These are phyloP conservation scores for Numida meleagris DNA, from an alignment of 2,113 vertebrate genomes.

Conservation along the genomic window DNA sequence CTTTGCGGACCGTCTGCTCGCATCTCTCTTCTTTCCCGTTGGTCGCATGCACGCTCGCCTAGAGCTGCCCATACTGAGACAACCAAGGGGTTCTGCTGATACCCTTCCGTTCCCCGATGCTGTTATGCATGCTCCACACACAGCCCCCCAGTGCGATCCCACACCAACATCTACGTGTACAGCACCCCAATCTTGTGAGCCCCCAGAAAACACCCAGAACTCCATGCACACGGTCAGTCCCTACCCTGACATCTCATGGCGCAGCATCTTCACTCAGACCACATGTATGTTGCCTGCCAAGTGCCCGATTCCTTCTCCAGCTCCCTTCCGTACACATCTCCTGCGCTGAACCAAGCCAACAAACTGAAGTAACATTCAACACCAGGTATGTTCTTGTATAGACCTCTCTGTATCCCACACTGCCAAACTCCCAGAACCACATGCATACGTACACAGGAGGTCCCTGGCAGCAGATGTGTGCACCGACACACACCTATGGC, in stretches of 20 bases:
- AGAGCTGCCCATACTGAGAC: background rate
- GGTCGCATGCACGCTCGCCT: background rate
- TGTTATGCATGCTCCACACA: accelerated
- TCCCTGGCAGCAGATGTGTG: background rate
- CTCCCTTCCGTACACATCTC: background rate
- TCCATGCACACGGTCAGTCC: background rate
- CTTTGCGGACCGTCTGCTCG: background rate
- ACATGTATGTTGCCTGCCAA: background rate
- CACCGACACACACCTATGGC: background rate
- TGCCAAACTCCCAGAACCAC: background rate
- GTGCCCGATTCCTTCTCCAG: background rate
- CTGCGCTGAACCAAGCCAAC: background rate
- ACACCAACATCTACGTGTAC: accelerated
- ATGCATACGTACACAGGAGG: background rate
- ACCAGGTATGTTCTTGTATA: background rate
- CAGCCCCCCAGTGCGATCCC: background rate
- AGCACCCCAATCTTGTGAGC: no score
- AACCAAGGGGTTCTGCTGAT: background rate
- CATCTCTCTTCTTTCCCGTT: background rate
- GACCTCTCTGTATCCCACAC: background rate
- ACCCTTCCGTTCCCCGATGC: background rate
- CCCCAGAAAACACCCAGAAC: background rate
- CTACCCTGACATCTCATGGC: background rate
- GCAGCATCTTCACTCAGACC: background rate
- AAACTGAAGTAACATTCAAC: background rate